Conservation (phyloP, 2,888 invertebrate species). For the Apodemia zela region DNA sequence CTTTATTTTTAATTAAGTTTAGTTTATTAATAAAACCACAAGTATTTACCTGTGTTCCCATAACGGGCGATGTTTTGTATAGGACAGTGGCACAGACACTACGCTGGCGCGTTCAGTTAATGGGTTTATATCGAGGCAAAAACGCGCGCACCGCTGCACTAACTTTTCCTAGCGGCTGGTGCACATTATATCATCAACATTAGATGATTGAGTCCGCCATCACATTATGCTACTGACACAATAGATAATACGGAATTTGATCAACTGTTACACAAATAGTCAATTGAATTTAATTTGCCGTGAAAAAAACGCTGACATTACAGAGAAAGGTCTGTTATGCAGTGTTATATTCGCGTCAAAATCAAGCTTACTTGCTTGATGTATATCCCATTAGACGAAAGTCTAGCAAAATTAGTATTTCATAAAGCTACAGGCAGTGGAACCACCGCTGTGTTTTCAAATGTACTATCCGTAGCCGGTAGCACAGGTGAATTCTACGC, state of each 20-base stretch:
- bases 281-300: constrained; percentile 17
- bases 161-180: constrained; percentile 32
- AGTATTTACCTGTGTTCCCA: constrained; percentile 68
- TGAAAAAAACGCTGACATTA: not conserved
- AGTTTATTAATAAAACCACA: constrained; percentile 5
- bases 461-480: no score
- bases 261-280: constrained; percentile 24
- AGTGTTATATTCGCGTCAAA: not conserved
- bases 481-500: no score
- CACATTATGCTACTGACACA: constrained; percentile 26
- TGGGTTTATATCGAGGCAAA: constrained; percentile 55
- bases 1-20: no score
- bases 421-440: no score
- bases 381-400: no score
- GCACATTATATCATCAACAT: constrained; percentile 49
- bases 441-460: no score
- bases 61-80: constrained; percentile 50
- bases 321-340: constrained; percentile 10
- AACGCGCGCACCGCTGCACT: constrained; percentile 39
- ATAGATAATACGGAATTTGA: constrained; percentile 29
- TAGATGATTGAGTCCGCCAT: constrained; percentile 22
- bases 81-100: constrained; percentile 59
- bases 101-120: constrained; percentile 49
- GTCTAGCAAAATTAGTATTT: no score
- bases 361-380: not conserved